Percentiles rank a stretch among this genome's conserved stretches.
phyloP scores from a whole-genome alignment of 2,888 invertebrate genomes.

The Nebria brevicollis region DNA sequence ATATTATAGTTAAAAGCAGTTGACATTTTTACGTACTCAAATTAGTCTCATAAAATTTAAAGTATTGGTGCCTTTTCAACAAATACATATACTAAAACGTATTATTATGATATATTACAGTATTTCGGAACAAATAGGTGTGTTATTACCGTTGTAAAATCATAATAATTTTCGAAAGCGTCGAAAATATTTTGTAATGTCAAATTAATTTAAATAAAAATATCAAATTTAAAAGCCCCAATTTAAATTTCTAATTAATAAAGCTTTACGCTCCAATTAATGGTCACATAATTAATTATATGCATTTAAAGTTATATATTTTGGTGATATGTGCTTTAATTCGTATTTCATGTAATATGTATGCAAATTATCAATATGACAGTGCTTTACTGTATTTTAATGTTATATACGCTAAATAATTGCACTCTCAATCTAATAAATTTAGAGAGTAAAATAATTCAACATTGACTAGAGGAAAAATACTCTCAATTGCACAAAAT shows the following conservation, averaged over 20 bases:
- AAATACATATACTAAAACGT: neutral
- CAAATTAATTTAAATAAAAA: neutral
- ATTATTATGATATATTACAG: neutral
- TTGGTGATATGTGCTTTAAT: constrained; percentile 23
- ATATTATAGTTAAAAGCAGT: neutral
- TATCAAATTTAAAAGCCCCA: neutral
- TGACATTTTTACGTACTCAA: neutral
- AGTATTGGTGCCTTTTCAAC: neutral
- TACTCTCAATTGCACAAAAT: too few relatives aligned
- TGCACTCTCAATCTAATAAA: neutral
- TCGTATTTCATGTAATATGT: constrained; percentile 40
- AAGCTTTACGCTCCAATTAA: neutral
- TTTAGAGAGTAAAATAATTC: too few relatives aligned
- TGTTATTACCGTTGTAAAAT: neutral
- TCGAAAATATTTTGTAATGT: too few relatives aligned
- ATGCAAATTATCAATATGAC: constrained; percentile 29
- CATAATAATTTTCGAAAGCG: too few relatives aligned
- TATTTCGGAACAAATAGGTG: neutral
- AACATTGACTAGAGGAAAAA: too few relatives aligned
- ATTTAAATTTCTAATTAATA: neutral
- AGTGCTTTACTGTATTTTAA: neutral
- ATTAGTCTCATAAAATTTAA: neutral
- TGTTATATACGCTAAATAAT: neutral
- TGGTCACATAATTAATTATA: neutral
- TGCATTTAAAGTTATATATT: constrained; percentile 3